Conservation (phyloP, 2,888 invertebrate species). For the Ptychoptera albimana region DNA sequence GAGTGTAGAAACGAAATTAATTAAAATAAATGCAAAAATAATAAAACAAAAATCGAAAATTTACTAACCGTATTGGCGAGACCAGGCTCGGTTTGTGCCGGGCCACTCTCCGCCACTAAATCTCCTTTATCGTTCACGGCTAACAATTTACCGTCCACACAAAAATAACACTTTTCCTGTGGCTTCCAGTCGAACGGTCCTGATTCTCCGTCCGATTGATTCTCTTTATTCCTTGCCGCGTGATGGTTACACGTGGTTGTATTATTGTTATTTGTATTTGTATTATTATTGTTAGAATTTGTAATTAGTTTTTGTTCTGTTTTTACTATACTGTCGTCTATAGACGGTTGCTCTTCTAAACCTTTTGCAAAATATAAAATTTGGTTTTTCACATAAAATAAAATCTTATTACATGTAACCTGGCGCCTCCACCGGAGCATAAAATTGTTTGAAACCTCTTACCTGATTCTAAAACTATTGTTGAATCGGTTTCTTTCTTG, state of each 20-base stretch:
- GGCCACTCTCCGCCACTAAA: conserved; percentile 30
- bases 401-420: no score
- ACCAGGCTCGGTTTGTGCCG: conserved; percentile 23
- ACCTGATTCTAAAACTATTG: neutral
- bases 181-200: conserved; percentile 60
- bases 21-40: neutral
- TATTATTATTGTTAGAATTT: no score
- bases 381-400: no score
- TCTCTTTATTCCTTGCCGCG: neutral
- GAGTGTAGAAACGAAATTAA: no score
- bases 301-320: no score
- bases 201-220: conserved; percentile 6
- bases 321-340: no score
- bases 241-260: neutral
- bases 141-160: conserved; percentile 56
- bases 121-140: conserved; percentile 32
- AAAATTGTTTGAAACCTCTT: neutral
- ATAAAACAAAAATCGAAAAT: conserved; percentile 9
- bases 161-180: conserved; percentile 71
- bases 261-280: no score
- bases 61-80: conserved; percentile 20
- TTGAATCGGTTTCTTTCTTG: conserved; percentile 2
- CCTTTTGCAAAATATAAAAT: no score
- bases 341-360: no score
- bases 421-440: no score